These are phyloP conservation scores for Oeneis ivallda DNA, from an alignment of 2,888 invertebrate species.

Conservation along the genomic window DNA sequence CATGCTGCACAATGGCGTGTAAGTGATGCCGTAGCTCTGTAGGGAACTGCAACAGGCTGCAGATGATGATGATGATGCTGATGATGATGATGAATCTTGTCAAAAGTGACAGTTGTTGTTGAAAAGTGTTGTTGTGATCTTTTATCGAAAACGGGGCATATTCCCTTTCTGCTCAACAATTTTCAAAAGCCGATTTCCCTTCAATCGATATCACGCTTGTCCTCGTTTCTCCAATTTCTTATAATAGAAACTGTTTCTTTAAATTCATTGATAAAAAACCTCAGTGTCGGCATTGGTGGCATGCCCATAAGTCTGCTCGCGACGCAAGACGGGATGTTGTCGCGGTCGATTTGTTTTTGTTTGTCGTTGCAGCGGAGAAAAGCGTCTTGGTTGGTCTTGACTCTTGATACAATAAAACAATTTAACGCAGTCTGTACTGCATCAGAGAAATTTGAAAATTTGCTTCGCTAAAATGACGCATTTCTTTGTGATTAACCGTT, in stretches of 20 bases:
- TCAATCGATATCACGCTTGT: not conserved
- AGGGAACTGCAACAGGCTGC: too few relatives aligned
- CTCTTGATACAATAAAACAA: conserved; percentile 3
- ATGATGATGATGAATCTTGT: too few relatives aligned
- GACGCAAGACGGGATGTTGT: conserved; percentile 1
- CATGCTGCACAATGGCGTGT: too few relatives aligned
- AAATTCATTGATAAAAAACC: conserved; percentile 11
- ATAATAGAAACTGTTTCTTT: conserved; percentile 18
- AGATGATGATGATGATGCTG: too few relatives aligned
- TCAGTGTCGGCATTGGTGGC: not conserved
- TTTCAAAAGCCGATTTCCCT: conserved; percentile 2
- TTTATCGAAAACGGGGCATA: too few relatives aligned
- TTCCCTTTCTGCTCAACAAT: not conserved
- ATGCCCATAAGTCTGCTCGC: conserved; percentile 17
- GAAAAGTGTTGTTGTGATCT: too few relatives aligned
- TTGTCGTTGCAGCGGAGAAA: conserved; percentile 21
- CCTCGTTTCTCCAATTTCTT: conserved; percentile 9
- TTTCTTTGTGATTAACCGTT: too few relatives aligned
- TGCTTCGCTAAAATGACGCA: conserved; percentile 3
- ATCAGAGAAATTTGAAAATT: too few relatives aligned
- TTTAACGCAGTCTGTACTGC: not conserved
- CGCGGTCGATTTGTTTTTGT: conserved; percentile 26
- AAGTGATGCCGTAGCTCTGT: too few relatives aligned
- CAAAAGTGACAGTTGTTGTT: too few relatives aligned
- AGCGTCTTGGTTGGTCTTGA: conserved; percentile 7